Conservation (phyloP, 2,888 invertebrate genomes). For the Ochropleura plecta region DNA sequence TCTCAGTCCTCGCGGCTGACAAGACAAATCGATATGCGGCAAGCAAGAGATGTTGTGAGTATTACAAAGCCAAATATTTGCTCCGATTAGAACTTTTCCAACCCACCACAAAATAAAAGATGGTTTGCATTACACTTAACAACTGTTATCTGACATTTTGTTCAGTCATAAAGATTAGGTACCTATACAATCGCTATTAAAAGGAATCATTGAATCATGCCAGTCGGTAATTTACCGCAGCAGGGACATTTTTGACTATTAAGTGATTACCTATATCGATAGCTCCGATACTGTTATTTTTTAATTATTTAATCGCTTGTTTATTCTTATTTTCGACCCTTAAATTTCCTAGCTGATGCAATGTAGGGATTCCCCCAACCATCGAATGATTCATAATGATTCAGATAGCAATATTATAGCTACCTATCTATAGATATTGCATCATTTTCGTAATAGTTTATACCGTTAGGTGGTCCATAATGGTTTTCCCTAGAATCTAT, state of each 20-base stretch:
- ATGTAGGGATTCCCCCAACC: conserved; percentile 27
- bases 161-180: conserved; percentile 12
- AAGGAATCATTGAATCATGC: conserved; percentile 27
- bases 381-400: conserved; percentile 37
- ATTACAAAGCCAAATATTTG: conserved; percentile 80
- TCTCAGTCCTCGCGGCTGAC: conserved; percentile 87
- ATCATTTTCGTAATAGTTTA: conserved; percentile 24
- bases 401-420: conserved; percentile 20
- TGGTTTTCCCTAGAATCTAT: conserved; percentile 23
- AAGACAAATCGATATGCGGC: conserved; percentile 90
- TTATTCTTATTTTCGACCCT: conserved; percentile 4
- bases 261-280: conserved; percentile 8
- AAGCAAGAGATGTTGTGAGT: conserved; percentile 88
- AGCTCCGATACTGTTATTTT: conserved; percentile 1
- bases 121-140: conserved; percentile 15
- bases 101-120: conserved; percentile 25
- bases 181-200: conserved; percentile 14
- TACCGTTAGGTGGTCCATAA: neutral
- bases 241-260: conserved; percentile 12
- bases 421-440: conserved; percentile 1
- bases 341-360: conserved; percentile 1
- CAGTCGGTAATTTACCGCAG: conserved; percentile 33
- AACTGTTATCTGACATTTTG: conserved; percentile 22
- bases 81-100: conserved; percentile 68
- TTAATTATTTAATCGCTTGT: neutral